Evolutionary conservation across 2,113 vertebrate genomes (phyloP), one percentile per base, ranked within the genome.

Genomic region (Rynchops niger): DNA sequence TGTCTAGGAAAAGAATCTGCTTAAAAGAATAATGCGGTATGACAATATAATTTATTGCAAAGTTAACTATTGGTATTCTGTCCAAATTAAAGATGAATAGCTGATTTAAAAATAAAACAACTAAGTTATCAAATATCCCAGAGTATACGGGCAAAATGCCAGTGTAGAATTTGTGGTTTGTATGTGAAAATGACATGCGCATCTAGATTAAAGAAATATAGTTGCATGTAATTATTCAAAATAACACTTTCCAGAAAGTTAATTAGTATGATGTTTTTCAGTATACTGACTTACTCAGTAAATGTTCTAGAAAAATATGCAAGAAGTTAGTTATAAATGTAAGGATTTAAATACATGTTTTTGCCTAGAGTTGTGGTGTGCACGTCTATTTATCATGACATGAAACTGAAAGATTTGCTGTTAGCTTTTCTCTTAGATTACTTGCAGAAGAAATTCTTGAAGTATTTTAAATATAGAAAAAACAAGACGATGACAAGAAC

Each of bases 381-480:
- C 59, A 15, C 12, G 34, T 72, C 16, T 67, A n/a, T 47, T 88
- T 62, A 61, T 62, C 63, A 13, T 73, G n/a, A 27, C 42, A 16
- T 17, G 26, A 61, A 87, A 27, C 13, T 6, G 70, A 42, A 82
- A 63, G 78, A 62, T 82, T 72, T 85, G 43, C 72, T 94, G 30
- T 65, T 56, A 53, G 70, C 34, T 91, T 50, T 77, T 70, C n/a
- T 80, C 30, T 82, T 56, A 26, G 43, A 22, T 74, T 52, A 74
- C 49, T 95, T 72, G 65, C 40, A 82, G 83, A 84, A 95, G 61
- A 86, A 87, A 73, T 92, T 90, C 55, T 87, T 81, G 8, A 40
- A 63, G 58, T 43, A 58, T 92, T 92, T 97, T 95, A 94, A 92
- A 95, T 95, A 93, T 74, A 86, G 92, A 59, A 88, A 88, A 86